Conservation (phyloP, 1,140 invertebrate species). For the Orchestia grillus region DNA sequence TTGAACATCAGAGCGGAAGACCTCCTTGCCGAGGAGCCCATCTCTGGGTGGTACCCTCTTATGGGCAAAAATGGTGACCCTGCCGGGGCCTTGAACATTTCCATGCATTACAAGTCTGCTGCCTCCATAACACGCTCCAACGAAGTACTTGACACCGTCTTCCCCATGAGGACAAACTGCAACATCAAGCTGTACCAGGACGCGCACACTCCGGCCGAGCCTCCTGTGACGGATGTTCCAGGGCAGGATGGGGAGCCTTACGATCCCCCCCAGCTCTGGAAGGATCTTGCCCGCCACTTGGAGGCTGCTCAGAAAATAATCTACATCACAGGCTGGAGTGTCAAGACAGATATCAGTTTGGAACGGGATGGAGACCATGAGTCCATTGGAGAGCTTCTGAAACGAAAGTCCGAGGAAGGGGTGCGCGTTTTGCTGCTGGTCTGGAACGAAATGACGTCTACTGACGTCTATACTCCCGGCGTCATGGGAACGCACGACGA, state of each 20-base stretch:
- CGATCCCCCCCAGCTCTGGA: constrained; percentile 66
- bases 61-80: constrained; percentile 63
- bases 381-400: constrained; percentile 67
- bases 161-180: constrained; percentile 64
- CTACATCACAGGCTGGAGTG: constrained; percentile 69
- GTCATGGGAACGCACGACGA: constrained; percentile 69
- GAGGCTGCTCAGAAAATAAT: constrained; percentile 67
- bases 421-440: constrained; percentile 68
- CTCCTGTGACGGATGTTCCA: constrained; percentile 65
- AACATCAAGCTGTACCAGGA: constrained; percentile 67
- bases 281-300: constrained; percentile 65
- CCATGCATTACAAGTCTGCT: constrained; percentile 63
- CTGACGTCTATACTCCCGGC: constrained; percentile 67
- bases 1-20: constrained; percentile 67
- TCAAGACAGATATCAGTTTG: constrained; percentile 66
- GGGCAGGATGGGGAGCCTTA: constrained; percentile 61
- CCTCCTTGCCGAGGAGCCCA: constrained; percentile 63
- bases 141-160: constrained; percentile 67
- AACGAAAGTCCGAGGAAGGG: constrained; percentile 67
- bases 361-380: constrained; percentile 64
- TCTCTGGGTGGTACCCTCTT: constrained; percentile 68
- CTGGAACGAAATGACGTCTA: constrained; percentile 68
- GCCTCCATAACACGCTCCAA: constrained; percentile 64
- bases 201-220: constrained; percentile 67
- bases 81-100: constrained; percentile 66